Evolutionary conservation across 2,113 vertebrate species (phyloP).

Genomic region (Vireo altiloquus): DNA sequence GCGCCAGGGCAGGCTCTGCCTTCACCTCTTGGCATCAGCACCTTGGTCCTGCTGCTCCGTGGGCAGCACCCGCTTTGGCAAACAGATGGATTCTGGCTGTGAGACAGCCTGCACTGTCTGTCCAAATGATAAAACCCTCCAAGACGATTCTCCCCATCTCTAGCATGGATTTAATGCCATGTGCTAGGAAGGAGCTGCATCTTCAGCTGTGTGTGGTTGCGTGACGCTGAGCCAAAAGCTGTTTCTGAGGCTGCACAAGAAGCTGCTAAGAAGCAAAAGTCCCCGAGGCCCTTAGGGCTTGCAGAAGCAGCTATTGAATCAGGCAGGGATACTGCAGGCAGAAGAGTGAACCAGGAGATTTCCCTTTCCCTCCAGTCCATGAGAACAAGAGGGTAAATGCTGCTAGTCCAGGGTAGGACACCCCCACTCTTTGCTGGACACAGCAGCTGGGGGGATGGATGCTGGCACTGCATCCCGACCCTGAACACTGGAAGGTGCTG

Average conservation of each 20-base stretch:
- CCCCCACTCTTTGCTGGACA: not conserved
- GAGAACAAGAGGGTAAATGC: not conserved
- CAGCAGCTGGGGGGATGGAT: rapidly evolving
- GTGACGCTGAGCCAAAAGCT: not conserved
- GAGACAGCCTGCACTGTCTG: not conserved
- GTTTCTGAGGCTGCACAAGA: not conserved
- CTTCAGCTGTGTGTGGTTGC: not conserved
- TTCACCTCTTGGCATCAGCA: not conserved
- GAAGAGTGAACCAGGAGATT: not conserved
- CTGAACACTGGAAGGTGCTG: not conserved
- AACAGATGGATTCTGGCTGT: not conserved
- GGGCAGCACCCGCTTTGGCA: not conserved
- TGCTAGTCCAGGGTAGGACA: not conserved
- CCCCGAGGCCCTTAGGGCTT: not conserved
- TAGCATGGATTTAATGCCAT: not conserved
- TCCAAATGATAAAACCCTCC: not conserved
- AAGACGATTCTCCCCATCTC: not conserved
- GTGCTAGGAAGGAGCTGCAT: rapidly evolving
- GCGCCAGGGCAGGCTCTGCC: not conserved
- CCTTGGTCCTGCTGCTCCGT: not conserved
- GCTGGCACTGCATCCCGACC: rapidly evolving
- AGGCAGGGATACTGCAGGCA: not conserved
- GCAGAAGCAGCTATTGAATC: not conserved
- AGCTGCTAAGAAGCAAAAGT: not conserved
- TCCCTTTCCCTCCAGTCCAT: not conserved